Conservation (phyloP, 1,140 invertebrate genomes). For the Bombus breviceps region DNA sequence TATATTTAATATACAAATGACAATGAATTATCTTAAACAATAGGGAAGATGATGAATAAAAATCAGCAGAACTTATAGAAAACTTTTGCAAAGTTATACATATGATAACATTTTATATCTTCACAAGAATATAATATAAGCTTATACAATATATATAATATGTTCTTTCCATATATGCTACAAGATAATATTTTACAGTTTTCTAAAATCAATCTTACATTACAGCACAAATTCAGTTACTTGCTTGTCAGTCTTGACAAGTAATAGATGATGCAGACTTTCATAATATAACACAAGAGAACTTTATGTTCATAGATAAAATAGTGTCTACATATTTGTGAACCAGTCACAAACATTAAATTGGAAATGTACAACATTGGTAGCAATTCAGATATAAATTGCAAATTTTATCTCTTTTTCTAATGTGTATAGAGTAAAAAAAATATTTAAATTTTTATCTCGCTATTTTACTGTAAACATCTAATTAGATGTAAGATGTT, state of each 20-base stretch:
- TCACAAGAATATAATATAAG: slow-evolving; percentile 71
- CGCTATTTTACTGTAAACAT: slow-evolving; percentile 23
- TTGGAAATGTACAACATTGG: slow-evolving; percentile 38
- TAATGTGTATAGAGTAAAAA: slow-evolving; percentile 45
- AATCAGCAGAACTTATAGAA: slow-evolving; percentile 59
- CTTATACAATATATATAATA: slow-evolving; percentile 38
- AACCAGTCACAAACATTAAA: slow-evolving; percentile 61
- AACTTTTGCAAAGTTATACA: slow-evolving; percentile 60
- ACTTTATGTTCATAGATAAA: slow-evolving; percentile 43
- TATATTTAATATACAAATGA: slow-evolving; percentile 22
- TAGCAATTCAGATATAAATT: slow-evolving; percentile 42
- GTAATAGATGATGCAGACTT: slow-evolving; percentile 59
- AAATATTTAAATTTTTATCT: slow-evolving; percentile 46
- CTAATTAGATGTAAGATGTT: slow-evolving; percentile 34
- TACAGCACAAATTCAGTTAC: slow-evolving; percentile 53
- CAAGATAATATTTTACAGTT: slow-evolving; percentile 59
- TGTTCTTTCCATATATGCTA: slow-evolving; percentile 56
- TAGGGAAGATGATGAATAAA: slow-evolving; percentile 49
- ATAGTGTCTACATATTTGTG: slow-evolving; percentile 34
- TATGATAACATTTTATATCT: slow-evolving; percentile 70
- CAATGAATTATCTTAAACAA: slow-evolving; percentile 9
- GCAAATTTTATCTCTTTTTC: slow-evolving; percentile 5
- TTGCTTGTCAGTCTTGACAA: slow-evolving; percentile 49
- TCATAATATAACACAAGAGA: slow-evolving; percentile 54
- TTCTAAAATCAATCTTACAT: slow-evolving; percentile 48